Evolutionary conservation across 2,888 invertebrate species (phyloP), one percentile per base, ranked within the genome.

Genomic region (Mylabris sibirica): DNA sequence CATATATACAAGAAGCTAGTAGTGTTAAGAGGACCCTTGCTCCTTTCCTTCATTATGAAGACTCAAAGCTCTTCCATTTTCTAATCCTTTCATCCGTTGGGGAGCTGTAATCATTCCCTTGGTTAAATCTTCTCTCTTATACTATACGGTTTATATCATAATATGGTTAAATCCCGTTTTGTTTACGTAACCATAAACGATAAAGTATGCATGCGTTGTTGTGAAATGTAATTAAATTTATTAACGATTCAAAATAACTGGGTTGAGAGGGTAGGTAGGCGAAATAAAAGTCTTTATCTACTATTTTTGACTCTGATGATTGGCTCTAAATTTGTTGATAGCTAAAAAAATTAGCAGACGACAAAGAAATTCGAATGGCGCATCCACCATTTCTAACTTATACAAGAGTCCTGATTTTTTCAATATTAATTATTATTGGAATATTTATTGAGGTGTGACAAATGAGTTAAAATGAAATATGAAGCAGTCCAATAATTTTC

Each of bases 61-160:
- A 41, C 61, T 68, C 60, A 38, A 68, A 68, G 53, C 41, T 26
- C 61, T 61, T 66, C 69, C 64, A 69, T 63, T 69, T 69, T 66
- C 69, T 69, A 69, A 69, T 69, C 69, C 69, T 69, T 69, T 69
- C 69, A 69, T 60, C 61, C 57, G 61, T 59, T 59, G 9, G 62
- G 57, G 62, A 30, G 24, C 69, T 57, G 64, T 69, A 69, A 69
- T 69, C 66, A 69, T 66, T 66, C 66, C 69, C 66, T 49, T 64
- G 66, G 64, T 62, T 64, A 44, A 69, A 69, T 69, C 69, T 69
- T 65, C 64, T 65, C 64, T 65, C 68, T 12, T 11, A 49, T 65
- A 41, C 65, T 65, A 20, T 68, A 49, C 60, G 41, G 38, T 22
- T 34, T 17, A 62, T 62, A 17, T 62, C 14, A 38, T 62, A 41